Conservation (phyloP, 2,888 invertebrate genomes). For the Julus scanicus region DNA sequence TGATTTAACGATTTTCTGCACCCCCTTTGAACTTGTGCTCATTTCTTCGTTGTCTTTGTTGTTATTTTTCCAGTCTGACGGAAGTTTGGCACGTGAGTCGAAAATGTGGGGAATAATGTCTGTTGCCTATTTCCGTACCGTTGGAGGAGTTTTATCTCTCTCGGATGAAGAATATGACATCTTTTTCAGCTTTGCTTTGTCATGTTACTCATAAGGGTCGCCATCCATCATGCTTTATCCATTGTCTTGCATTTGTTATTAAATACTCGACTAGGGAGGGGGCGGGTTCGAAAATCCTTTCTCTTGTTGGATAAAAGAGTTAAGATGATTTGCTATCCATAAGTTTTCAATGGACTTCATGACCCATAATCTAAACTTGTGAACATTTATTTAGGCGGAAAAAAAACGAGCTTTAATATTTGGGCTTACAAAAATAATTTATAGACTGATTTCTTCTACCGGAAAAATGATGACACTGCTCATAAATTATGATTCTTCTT, state of each 20-base stretch:
- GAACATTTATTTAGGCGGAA: neutral
- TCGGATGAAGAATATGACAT: constrained; percentile 37
- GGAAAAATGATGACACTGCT: neutral
- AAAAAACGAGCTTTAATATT: neutral
- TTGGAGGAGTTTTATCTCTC: constrained; percentile 40
- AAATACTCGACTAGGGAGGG: neutral
- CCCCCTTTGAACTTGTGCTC: neutral
- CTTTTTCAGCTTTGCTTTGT: constrained; percentile 40
- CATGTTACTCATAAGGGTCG: constrained; percentile 6
- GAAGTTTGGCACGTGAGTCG: constrained; percentile 25
- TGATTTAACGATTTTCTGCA: constrained; percentile 16
- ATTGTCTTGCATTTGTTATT: constrained; percentile 35
- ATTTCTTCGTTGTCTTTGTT: neutral
- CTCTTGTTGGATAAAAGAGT: neutral
- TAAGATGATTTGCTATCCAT: neutral
- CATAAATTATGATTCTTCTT: constrained; percentile 16
- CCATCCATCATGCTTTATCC: constrained; percentile 45
- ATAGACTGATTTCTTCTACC: neutral
- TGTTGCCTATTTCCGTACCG: constrained; percentile 16
- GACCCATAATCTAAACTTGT: neutral
- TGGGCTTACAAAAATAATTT: neutral
- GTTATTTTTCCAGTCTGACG: neutral
- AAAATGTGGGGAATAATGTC: constrained; percentile 40
- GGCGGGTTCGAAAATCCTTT: neutral
- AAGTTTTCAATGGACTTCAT: neutral